These are phyloP conservation scores for Campylorhamphus procurvoides DNA, from an alignment of 2,113 vertebrate species.

Conservation along the genomic window DNA sequence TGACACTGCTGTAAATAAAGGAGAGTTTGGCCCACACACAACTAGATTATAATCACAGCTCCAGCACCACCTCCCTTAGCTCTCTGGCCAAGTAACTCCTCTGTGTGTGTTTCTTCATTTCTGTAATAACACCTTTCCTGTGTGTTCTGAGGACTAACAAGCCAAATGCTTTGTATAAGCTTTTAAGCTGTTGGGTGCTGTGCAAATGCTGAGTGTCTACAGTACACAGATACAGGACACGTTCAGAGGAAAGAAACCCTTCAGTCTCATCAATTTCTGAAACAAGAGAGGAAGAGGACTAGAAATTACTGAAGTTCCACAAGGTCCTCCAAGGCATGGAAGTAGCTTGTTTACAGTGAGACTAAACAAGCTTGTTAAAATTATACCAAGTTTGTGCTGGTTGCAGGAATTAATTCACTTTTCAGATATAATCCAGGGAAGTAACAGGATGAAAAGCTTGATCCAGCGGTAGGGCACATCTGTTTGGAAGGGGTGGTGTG, in stretches of 20 bases:
- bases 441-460: not conserved
- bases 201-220: not conserved
- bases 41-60: not conserved
- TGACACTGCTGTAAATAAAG: not conserved
- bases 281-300: not conserved
- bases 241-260: not conserved
- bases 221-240: not conserved
- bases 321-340: not conserved
- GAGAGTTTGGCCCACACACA: conserved; percentile 4
- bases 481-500: not conserved
- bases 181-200: not conserved
- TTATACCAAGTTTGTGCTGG: not conserved
- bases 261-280: not conserved
- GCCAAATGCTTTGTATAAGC: not conserved
- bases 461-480: not conserved
- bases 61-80: not conserved
- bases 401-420: not conserved
- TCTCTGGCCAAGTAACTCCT: conserved; percentile 1
- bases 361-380: not conserved
- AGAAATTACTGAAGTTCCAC: not conserved
- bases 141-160: not conserved
- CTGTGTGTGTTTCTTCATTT: conserved; percentile 23
- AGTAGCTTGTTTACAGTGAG: not conserved
- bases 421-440: not conserved
- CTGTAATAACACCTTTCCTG: conserved; percentile 17